Conservation (phyloP, 2,797 vertebrate genomes). For the Pseudocheirus occidentalis region DNA sequence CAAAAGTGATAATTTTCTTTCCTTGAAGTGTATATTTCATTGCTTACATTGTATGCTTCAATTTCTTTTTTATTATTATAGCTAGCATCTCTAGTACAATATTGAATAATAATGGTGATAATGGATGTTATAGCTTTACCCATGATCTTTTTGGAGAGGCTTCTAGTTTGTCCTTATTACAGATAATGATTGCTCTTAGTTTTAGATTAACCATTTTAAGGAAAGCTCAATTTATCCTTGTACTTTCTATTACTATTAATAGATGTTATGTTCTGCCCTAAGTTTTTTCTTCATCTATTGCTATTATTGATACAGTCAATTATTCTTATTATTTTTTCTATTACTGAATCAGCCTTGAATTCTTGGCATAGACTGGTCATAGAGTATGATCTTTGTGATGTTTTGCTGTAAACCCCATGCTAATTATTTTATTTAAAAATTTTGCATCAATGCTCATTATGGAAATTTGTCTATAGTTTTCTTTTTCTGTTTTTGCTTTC, state of each 20-base stretch:
- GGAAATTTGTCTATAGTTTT: not conserved
- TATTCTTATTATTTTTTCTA: not conserved
- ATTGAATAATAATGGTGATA: not conserved
- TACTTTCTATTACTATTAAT: not conserved
- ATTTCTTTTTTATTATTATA: not conserved
- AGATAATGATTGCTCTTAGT: not conserved
- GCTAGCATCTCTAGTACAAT: not conserved
- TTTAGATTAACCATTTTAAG: not conserved
- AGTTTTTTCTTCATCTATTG: not conserved
- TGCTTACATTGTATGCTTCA: too few relatives aligned
- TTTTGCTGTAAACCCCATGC: not conserved
- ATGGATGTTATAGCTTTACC: not conserved
- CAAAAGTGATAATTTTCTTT: not conserved
- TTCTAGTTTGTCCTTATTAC: not conserved
- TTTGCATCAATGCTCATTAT: not conserved
- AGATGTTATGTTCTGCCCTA: not conserved
- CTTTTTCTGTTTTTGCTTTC: not conserved
- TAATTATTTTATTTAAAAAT: not conserved
- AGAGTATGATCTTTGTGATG: not conserved
- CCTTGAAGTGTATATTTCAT: too few relatives aligned
- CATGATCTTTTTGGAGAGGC: not conserved
- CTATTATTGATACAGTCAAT: not conserved
- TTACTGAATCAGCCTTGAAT: not conserved
- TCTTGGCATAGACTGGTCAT: not conserved
- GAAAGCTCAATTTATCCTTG: not conserved